phyloP scores from a whole-genome alignment of 2,888 invertebrate genomes.

The Nephrotoma appendiculata region DNA sequence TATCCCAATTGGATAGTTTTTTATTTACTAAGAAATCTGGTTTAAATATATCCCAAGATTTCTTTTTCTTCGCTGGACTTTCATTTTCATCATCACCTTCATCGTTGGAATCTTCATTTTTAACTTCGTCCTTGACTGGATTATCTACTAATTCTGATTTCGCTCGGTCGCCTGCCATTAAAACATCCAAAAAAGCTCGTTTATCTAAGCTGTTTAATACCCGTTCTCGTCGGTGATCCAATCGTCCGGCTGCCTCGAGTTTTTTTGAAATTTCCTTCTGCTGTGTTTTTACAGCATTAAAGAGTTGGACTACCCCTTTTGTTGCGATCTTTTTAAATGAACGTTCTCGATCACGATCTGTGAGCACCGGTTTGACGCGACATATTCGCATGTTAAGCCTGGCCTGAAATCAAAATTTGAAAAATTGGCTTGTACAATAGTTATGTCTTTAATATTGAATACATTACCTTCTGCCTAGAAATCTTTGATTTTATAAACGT shows the following conservation, averaged over 20 bases:
- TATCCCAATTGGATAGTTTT: conserved; percentile 86
- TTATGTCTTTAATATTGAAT: neutral
- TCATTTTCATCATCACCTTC: conserved; percentile 23
- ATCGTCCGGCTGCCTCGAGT: conserved; percentile 52
- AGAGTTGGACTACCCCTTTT: conserved; percentile 83
- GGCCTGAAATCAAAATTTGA: conserved; percentile 19
- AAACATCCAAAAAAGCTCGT: conserved; percentile 57
- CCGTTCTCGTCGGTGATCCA: conserved; percentile 65
- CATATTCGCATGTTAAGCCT: conserved; percentile 37
- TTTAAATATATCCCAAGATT: conserved; percentile 30
- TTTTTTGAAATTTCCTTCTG: conserved; percentile 62
- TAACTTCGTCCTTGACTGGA: conserved; percentile 36
- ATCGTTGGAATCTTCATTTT: conserved; percentile 33
- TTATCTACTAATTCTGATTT: conserved; percentile 37
- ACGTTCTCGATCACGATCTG: conserved; percentile 64
- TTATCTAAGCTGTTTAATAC: conserved; percentile 56
- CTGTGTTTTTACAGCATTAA: conserved; percentile 78
- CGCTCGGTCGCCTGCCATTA: conserved; percentile 50
- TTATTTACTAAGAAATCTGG: conserved; percentile 85
- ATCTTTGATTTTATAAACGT: conserved; percentile 11
- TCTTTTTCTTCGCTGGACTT: conserved; percentile 19
- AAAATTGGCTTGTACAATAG: conserved; percentile 31
- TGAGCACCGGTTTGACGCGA: conserved; percentile 57
- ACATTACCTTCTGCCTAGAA: conserved; percentile 8
- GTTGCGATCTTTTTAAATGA: conserved; percentile 71